phyloP scores from a whole-genome alignment of 2,113 vertebrate genomes.

The Muntiacus muntjak region DNA sequence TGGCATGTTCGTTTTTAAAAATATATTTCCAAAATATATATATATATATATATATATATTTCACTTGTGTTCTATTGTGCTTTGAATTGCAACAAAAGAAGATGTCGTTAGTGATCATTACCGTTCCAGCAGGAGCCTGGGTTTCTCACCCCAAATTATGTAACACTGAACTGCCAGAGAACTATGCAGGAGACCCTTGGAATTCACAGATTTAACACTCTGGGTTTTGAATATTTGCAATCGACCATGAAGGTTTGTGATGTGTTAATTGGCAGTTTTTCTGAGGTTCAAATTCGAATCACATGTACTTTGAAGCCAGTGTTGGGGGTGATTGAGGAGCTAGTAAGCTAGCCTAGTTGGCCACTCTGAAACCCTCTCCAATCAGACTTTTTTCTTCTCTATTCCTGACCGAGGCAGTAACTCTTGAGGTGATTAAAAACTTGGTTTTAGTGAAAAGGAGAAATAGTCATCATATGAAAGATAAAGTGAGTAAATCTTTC shows the following conservation, averaged over 20 bases:
- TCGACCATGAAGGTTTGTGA: constrained; percentile 78
- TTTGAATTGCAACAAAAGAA: constrained; percentile 51
- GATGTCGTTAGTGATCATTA: constrained; percentile 48
- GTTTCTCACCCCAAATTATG: constrained; percentile 68
- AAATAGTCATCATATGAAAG: neutral
- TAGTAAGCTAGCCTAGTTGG: neutral
- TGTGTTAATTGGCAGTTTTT: constrained; percentile 78
- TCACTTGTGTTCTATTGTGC: constrained; percentile 26
- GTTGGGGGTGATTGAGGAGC: constrained; percentile 41
- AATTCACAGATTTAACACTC: constrained; percentile 74
- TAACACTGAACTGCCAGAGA: constrained; percentile 66
- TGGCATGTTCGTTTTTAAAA: neutral
- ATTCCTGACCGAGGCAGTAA: neutral
- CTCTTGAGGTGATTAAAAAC: constrained; percentile 29
- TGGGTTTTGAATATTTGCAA: constrained; percentile 77
- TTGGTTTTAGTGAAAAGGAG: constrained; percentile 5
- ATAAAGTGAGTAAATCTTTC: neutral
- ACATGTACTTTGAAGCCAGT: constrained; percentile 75
- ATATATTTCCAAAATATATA: neutral
- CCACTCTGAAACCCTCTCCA: neutral
- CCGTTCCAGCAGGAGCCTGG: constrained; percentile 48
- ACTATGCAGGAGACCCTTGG: constrained; percentile 66
- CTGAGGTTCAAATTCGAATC: constrained; percentile 76
- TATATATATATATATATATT: neutral
- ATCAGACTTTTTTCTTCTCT: neutral